Evolutionary conservation across 1,140 invertebrate species (phyloP), one percentile per base, ranked within the genome.

Genomic region (Paraescarpia echinospica): DNA sequence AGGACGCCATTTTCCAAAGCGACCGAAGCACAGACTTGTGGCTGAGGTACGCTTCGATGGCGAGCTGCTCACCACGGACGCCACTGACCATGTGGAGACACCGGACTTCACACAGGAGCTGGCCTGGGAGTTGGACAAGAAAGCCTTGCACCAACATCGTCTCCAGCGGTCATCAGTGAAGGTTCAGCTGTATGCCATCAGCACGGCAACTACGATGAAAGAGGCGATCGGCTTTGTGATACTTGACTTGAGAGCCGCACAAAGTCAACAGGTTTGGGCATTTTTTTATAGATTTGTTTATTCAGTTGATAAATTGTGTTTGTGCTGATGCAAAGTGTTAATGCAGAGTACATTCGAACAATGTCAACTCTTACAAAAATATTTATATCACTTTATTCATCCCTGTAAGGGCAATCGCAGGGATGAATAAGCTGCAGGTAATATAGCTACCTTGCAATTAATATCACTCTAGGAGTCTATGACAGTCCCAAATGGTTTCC

Each of bases 81-180:
- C 96, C 41, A 95, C 96, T 22, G 94, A 95, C 77, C 96, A 96
- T 94, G 94, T 94, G 35, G 95, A 95, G 90, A 94, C 91, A 35
- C 96, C 96, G 41, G 95, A 96, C 92, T 95, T 97, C 91, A 96
- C 95, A 33, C 96, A 96, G 92, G 96, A 97, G 94, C 93, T 97
- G 48, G 96, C 96, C 33, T 97, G 96, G 96, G 96, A 96, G 93
- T 93, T 97, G 33, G 96, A 96, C 93, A 96, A 95, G 92, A 96
- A 96, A 94, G 94, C 95, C 48, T 94, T 96, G 18, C 96, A 96
- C 91, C 95, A 96, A 92, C 96, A 96, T 94, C 93, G 96, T 89
- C 94, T 96, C 33, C 96, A 96, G 93, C 94, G 96, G 35, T 95
- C 95, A 9, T 95, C 96, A 89, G 96, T 97, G 33, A 97, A 96